phyloP scores from a whole-genome alignment of 2,113 vertebrate species.

The Anseranas semipalmata region DNA sequence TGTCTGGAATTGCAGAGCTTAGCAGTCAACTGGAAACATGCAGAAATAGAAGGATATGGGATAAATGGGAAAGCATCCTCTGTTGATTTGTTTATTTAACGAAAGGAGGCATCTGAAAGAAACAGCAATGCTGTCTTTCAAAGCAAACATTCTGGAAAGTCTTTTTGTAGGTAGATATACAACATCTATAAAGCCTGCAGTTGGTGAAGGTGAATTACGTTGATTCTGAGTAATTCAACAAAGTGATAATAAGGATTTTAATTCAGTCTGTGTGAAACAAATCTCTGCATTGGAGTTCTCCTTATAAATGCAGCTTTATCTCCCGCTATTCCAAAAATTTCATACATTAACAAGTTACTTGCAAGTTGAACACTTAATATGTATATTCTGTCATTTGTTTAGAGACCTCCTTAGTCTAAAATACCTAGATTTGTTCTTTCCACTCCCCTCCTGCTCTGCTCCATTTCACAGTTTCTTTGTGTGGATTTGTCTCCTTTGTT shows the following conservation, averaged over 20 bases:
- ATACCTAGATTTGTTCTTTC: not conserved
- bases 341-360: not conserved
- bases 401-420: not conserved
- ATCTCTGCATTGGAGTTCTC: slow-evolving; percentile 12
- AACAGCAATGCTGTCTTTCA: not conserved
- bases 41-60: not conserved
- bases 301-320: not conserved
- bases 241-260: not conserved
- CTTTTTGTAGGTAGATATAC: slow-evolving; percentile 13
- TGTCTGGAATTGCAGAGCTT: not conserved
- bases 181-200: not conserved
- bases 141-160: slow-evolving; percentile 13
- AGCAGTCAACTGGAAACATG: slow-evolving; percentile 18
- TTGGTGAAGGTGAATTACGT: not conserved
- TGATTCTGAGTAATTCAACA: not conserved
- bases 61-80: not conserved
- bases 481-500: slow-evolving; percentile 49
- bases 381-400: slow-evolving; percentile 6
- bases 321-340: not conserved
- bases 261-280: slow-evolving; percentile 28
- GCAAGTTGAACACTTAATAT: not conserved
- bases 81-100: slow-evolving; percentile 38
- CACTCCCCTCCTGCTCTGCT: accelerated
- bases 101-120: not conserved
- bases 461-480: slow-evolving; percentile 50